These are phyloP conservation scores for Oxystoma pomonae DNA, from an alignment of 2,888 invertebrate genomes.

Conservation along the genomic window DNA sequence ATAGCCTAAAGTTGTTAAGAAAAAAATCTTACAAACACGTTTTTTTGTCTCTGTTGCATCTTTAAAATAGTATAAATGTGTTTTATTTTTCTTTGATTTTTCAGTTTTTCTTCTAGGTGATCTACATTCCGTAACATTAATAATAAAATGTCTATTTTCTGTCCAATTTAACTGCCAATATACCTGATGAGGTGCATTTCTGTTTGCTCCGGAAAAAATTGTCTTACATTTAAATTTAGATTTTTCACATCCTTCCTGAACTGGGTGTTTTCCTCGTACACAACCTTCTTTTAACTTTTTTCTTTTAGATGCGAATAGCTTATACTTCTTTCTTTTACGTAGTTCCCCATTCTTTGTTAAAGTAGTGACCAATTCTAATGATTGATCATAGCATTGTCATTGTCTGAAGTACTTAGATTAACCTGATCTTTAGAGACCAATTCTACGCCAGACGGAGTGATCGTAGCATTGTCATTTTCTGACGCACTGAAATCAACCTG, in stretches of 20 bases:
- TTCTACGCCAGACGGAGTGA: neutral
- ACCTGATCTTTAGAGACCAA: neutral
- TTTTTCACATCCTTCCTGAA: slow-evolving; percentile 11
- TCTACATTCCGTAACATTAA: slow-evolving; percentile 19
- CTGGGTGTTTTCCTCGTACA: slow-evolving; percentile 4
- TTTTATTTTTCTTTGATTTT: slow-evolving; percentile 15
- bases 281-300: neutral
- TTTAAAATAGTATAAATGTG: slow-evolving; percentile 15
- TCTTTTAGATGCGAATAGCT: neutral
- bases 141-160: slow-evolving; percentile 16
- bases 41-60: slow-evolving; percentile 8
- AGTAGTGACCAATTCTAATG: neutral
- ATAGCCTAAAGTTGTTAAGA: slow-evolving; percentile 13
- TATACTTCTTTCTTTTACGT: neutral
- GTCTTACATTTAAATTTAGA: slow-evolving; percentile 19
- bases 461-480: neutral
- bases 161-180: slow-evolving; percentile 18
- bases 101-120: slow-evolving; percentile 14
- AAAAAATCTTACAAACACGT: slow-evolving; percentile 15
- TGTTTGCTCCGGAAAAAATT: slow-evolving; percentile 13
- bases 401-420: neutral
- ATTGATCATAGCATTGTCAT: neutral
- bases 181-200: slow-evolving; percentile 14
- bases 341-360: neutral
- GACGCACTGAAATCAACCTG: neutral